A percentile compares a stretch with the other conserved stretches of the same genome.
Evolutionary conservation across 2,797 vertebrate genomes (phyloP).

Genomic region (Geotria australis): DNA sequence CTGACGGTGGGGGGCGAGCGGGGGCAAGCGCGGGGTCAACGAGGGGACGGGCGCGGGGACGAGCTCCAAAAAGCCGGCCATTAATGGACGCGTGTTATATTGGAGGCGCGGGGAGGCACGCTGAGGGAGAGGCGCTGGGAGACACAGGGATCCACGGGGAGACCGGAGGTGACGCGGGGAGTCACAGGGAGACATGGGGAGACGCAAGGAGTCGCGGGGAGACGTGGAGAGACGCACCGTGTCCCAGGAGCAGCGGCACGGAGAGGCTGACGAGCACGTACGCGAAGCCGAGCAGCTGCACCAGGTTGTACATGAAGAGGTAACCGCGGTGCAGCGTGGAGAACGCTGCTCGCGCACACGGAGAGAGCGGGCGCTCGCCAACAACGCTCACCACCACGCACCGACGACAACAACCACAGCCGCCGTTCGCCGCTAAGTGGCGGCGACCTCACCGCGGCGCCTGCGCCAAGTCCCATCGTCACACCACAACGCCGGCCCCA

Average conservation of each 20-base stretch:
- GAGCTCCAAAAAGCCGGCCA: too few relatives aligned
- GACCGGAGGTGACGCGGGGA: neutral
- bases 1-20: too few relatives aligned
- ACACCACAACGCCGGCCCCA: too few relatives aligned
- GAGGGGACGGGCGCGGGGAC: too few relatives aligned
- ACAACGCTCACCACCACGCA: too few relatives aligned
- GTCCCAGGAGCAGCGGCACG: conserved; percentile 50
- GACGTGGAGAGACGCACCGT: conserved; percentile 23
- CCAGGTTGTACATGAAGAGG: conserved; percentile 60
- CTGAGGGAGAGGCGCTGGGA: neutral
- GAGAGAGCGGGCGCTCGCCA: too few relatives aligned
- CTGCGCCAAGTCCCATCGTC: too few relatives aligned
- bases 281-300: conserved; percentile 84
- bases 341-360: conserved; percentile 10
- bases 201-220: neutral
- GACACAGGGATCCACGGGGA: neutral
- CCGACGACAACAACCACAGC: too few relatives aligned
- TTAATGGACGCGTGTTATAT: too few relatives aligned
- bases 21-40: too few relatives aligned
- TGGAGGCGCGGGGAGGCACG: neutral
- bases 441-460: too few relatives aligned
- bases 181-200: neutral
- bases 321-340: conserved; percentile 43
- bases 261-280: conserved; percentile 96
- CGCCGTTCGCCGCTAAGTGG: too few relatives aligned